These are phyloP conservation scores for Alviniconcha strummeri DNA, from an alignment of 2,888 invertebrate genomes.

Conservation along the genomic window DNA sequence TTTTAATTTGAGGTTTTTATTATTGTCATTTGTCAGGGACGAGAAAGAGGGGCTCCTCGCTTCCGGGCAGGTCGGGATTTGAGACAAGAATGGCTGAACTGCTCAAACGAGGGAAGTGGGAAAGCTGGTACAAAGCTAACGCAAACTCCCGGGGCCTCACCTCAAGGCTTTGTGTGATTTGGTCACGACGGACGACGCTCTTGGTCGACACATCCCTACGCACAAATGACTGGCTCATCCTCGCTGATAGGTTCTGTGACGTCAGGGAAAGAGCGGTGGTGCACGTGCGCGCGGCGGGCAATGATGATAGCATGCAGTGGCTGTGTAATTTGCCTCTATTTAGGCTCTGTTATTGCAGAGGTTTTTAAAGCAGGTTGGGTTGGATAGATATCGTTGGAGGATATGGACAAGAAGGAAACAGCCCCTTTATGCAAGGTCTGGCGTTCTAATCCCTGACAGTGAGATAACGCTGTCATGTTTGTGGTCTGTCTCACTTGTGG, in stretches of 20 bases:
- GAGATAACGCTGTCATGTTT: not conserved
- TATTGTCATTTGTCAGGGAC: slow-evolving; percentile 37
- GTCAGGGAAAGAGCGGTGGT: not conserved
- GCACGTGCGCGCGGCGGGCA: not conserved
- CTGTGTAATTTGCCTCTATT: slow-evolving; percentile 1
- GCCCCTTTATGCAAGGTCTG: not conserved
- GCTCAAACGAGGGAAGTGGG: not conserved
- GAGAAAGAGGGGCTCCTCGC: not conserved
- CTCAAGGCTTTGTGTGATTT: slow-evolving; percentile 8
- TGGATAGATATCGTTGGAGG: not conserved
- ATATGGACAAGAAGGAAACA: not conserved
- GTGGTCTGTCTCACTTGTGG: not conserved
- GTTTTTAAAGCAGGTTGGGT: not conserved
- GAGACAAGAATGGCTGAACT: slow-evolving; percentile 6
- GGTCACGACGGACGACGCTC: slow-evolving; percentile 7
- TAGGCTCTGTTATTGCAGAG: not conserved
- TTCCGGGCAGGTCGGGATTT: slow-evolving; percentile 4
- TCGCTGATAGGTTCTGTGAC: not conserved
- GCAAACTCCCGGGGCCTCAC: slow-evolving; percentile 15
- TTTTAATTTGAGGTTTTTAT: slow-evolving; percentile 42
- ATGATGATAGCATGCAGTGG: not conserved
- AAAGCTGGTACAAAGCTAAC: slow-evolving; percentile 5
- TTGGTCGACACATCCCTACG: not conserved
- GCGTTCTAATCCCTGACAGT: not conserved
- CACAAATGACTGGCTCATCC: slow-evolving; percentile 11